A percentile compares a stretch with the other conserved stretches of the same genome.
Conservation (phyloP, 2,888 invertebrate genomes). For the Perithous albicinctus region DNA sequence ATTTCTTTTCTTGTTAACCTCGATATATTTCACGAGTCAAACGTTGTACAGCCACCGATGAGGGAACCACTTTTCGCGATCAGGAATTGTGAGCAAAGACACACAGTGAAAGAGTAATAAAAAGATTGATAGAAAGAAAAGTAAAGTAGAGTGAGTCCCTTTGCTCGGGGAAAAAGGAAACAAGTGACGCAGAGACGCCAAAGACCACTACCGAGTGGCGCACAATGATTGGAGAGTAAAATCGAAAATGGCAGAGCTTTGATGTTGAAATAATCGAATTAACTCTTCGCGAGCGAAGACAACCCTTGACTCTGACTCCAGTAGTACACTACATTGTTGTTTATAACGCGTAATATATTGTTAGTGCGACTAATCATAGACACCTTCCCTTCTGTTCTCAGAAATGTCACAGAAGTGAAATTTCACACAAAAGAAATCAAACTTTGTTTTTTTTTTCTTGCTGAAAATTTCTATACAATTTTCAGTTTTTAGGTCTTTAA, state of each 20-base stretch:
- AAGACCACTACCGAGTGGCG: slow-evolving; percentile 52
- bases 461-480: too few species aligned
- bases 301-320: slow-evolving; percentile 4
- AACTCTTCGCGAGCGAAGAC: slow-evolving; percentile 67
- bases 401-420: not conserved
- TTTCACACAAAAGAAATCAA: too few species aligned
- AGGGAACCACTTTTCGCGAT: not conserved
- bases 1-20: not conserved
- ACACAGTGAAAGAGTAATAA: not conserved
- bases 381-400: not conserved
- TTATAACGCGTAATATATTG: slow-evolving; percentile 18
- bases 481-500: too few species aligned
- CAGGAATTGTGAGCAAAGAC: not conserved
- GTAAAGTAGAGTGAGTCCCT: slow-evolving; percentile 26
- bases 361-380: not conserved
- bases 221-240: slow-evolving; percentile 68
- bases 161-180: slow-evolving; percentile 41
- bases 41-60: not conserved
- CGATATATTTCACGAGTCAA: not conserved
- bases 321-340: slow-evolving; percentile 10
- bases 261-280: slow-evolving; percentile 79
- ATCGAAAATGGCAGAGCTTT: slow-evolving; percentile 74
- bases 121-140: slow-evolving; percentile 20
- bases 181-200: slow-evolving; percentile 21
- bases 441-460: too few species aligned